Evolutionary conservation across 2,797 vertebrate genomes (phyloP), one percentile per base, ranked within the genome.

Genomic region (Phrynocephalus guinanensis): DNA sequence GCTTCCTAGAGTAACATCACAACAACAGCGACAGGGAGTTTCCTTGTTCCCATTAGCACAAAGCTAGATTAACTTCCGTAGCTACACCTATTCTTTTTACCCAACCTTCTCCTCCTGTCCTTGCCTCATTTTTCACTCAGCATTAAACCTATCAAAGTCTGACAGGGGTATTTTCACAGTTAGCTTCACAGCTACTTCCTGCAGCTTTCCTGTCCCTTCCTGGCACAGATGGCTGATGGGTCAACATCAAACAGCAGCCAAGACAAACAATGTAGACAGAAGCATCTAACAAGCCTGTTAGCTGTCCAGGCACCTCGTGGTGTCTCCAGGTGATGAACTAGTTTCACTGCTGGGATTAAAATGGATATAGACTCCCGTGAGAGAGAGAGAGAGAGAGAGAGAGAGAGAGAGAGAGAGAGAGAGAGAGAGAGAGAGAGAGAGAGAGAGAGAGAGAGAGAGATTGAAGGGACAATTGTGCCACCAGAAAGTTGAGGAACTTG

Each of bases 231-330:
- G 78, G 78, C 63, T 85, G 78, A 88, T 82, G 60, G 83, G 78
- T 82, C 72, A 85, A 77, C 87, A 82, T 85, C 44, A 88, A 85
- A 85, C 26, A 76, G 83, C 87, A 82, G 87, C 83, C 87, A 85
- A 85, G 84, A 85, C 78, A 85, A 88, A 77, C 72, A 88, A 7
- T 22, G 24, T 48, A 82, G 30, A 48, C 60, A 60, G 79, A 81
- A 85, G 48, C 71, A 56, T 30, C 66, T 85, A 71, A 81, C 71
- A 71, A 79, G 71, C 48, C 68, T 70, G 83, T 86, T 72, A 82
- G 84, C 67, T 89, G 73, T 86, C 84, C 28, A 66, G 11, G 52
- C 68, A 79, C 68, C 73, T 83, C 79, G 13, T 44, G 15, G 30
- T 78, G 33, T 78, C 52, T n/a, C 13, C 48, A 86, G 80, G 68